Percentiles rank a stretch among this genome's conserved stretches.
phyloP scores from a whole-genome alignment of 2,888 invertebrate genomes.

The Chrysodeixis includens region DNA sequence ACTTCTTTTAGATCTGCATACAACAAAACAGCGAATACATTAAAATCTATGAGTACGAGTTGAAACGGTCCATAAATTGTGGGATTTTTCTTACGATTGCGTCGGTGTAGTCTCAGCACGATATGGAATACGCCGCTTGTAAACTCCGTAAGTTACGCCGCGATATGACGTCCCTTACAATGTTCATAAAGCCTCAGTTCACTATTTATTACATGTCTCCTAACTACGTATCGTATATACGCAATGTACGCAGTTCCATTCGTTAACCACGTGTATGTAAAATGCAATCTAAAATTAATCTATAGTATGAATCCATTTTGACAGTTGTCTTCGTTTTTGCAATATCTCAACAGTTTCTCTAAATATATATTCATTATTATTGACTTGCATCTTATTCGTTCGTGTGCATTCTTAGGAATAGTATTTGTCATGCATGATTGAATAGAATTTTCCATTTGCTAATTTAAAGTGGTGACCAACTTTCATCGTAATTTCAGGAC shows the following conservation, averaged over 20 bases:
- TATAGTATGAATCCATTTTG: neutral
- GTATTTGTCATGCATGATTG: conserved; percentile 42
- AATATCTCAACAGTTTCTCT: conserved; percentile 17
- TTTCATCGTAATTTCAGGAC: conserved; percentile 34
- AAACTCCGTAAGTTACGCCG: conserved; percentile 40
- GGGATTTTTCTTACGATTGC: conserved; percentile 38
- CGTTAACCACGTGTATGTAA: conserved; percentile 19
- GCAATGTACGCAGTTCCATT: conserved; percentile 16
- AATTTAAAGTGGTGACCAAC: conserved; percentile 42
- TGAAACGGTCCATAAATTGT: conserved; percentile 32
- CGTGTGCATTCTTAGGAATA: conserved; percentile 40
- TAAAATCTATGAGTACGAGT: conserved; percentile 36
- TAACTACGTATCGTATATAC: conserved; percentile 19
- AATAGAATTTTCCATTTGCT: conserved; percentile 46
- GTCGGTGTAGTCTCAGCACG: conserved; percentile 27
- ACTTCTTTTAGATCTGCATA: conserved; percentile 33
- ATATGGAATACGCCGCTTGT: conserved; percentile 18
- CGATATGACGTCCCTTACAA: conserved; percentile 26
- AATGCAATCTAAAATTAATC: conserved; percentile 35
- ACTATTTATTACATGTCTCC: conserved; percentile 35
- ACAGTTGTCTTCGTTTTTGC: conserved; percentile 14
- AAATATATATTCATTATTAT: conserved; percentile 14
- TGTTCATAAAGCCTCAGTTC: conserved; percentile 32
- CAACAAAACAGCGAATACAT: conserved; percentile 25
- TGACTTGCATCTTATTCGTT: conserved; percentile 27